Evolutionary conservation across 2,113 vertebrate genomes (phyloP), one percentile per base, ranked within the genome.

Genomic region (Chlamydotis undulata): DNA sequence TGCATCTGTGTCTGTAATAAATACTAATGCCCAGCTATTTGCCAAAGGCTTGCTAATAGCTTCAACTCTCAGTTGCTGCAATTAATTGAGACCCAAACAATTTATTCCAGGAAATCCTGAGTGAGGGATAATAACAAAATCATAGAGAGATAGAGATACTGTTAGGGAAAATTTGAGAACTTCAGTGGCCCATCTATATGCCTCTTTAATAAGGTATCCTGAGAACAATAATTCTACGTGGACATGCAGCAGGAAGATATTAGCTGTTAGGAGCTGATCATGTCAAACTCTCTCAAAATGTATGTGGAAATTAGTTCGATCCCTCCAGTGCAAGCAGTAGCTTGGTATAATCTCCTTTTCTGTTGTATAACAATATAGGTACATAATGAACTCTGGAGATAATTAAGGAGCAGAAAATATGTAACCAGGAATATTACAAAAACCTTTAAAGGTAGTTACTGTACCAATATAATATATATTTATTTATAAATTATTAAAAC

Each of bases 11-110:
- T 80, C 63, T 71, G 21, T 90, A 85, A 93, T 94, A 96, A 93
- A 90, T 74, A 91, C 82, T 93, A 85, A 96, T 80, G 68, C 7
- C 29, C 52, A 86, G 29, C 75, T 85, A 95, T 91, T 96, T 95
- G 82, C 55, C 61, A 94, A 88, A 80, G 33, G 29, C 37, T 90
- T 89, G 76, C 33, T 94, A 87, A 92, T 78, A 64, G 56, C 73
- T 71, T 89, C 56, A 84, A 23, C n/a, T 87, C 55, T 57, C 39
- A 19, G 64, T 71, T 81, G 47, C 33, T 91, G 22, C 24, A 94
- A 94, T 86, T 91, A 96, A 88, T 49, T 60, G 79, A 86, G 52
- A 75, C 6, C 19, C 39, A 88, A 73, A 73, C 77, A 69, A 91
- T 90, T 90, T 86, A 92, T 92, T 94, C 64, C 52, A 75, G 65